Conservation (phyloP, 2,113 vertebrate genomes). For the Thermophis baileyi region DNA sequence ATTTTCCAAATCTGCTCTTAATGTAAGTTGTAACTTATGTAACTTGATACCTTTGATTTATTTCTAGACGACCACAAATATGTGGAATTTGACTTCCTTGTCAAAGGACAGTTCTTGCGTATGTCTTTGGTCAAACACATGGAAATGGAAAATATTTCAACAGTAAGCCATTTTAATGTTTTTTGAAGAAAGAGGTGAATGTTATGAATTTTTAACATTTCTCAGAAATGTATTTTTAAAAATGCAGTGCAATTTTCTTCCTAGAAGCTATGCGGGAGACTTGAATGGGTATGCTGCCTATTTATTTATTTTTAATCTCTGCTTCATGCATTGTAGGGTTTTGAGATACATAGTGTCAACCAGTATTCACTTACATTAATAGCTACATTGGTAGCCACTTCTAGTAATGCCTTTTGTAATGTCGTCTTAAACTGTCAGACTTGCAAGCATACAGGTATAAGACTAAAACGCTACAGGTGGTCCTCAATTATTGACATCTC, state of each 20-base stretch:
- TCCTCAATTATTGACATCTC: not conserved
- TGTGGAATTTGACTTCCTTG: conserved; percentile 97
- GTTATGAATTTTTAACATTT: not conserved
- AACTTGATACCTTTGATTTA: not conserved
- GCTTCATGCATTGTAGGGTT: not conserved
- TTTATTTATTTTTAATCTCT: not conserved
- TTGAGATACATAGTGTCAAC: not conserved
- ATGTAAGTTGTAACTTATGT: not conserved
- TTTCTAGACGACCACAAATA: conserved; percentile 83
- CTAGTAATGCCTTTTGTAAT: not conserved
- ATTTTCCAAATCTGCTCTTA: not conserved
- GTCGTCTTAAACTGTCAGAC: not conserved
- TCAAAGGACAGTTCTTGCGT: conserved; percentile 91
- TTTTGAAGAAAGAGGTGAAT: not conserved
- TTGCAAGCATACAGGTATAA: not conserved
- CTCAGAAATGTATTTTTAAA: not conserved
- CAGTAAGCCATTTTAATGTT: conserved; percentile 69
- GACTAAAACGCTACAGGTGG: not conserved
- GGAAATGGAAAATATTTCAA: conserved; percentile 89
- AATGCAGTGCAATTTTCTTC: not conserved
- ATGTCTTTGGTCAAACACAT: conserved; percentile 81
- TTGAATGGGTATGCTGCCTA: not conserved
- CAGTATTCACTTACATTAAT: not conserved
- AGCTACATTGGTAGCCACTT: not conserved
- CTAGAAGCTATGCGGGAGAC: not conserved